A percentile compares a stretch with the other conserved stretches of the same genome.
Evolutionary conservation across 2,888 invertebrate species (phyloP).

Genomic region (Nephrotoma appendiculata): DNA sequence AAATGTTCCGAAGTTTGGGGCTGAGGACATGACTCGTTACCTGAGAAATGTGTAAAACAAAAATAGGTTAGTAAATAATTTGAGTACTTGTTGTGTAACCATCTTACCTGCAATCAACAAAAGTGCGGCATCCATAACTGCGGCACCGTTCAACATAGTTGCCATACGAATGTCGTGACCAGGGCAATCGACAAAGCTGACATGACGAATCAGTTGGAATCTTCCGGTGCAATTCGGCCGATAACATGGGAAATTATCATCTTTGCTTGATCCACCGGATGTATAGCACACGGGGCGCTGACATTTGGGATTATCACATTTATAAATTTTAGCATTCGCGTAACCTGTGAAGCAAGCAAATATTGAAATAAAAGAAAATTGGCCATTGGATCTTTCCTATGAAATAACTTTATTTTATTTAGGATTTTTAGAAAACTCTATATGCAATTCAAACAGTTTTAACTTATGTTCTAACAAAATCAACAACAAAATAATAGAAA

Average conservation of each 20-base stretch:
- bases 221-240: conserved; percentile 80
- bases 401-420: background rate
- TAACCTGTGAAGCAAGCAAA: conserved; percentile 46
- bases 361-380: background rate
- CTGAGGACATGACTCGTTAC: conserved; percentile 98
- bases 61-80: background rate
- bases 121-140: conserved; percentile 98
- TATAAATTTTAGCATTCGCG: conserved; percentile 96
- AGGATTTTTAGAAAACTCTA: background rate
- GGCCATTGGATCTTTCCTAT: background rate
- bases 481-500: background rate
- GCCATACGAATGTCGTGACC: conserved; percentile 99
- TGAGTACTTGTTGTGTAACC: no score
- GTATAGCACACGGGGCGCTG: conserved; percentile 90
- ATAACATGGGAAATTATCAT: conserved; percentile 89
- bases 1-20: conserved; percentile 99
- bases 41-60: conserved; percentile 31
- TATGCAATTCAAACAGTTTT: background rate
- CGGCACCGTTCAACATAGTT: conserved; percentile 99
- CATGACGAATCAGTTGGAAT: conserved; percentile 86
- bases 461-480: background rate
- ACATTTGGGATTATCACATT: conserved; percentile 92
- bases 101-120: conserved; percentile 70
- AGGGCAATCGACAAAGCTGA: conserved; percentile 98
- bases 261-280: conserved; percentile 91